A percentile compares a stretch with the other conserved stretches of the same genome.
These are phyloP conservation scores for Carposina sasakii DNA, from an alignment of 1,140 invertebrate species.

Conservation along the genomic window DNA sequence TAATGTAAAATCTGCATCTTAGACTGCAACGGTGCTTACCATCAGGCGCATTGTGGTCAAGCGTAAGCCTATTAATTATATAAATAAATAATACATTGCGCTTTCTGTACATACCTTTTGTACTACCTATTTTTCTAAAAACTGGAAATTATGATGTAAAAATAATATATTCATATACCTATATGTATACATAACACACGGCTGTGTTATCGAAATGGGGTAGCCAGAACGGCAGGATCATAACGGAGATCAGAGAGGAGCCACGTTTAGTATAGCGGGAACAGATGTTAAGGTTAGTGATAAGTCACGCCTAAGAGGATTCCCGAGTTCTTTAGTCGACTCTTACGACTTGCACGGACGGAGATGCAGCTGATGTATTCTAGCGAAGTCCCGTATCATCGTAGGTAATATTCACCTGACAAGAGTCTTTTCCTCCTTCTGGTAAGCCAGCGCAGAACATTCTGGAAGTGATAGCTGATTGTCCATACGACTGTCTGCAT, in stretches of 20 bases:
- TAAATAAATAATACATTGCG: no score
- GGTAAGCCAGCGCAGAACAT: slow-evolving; percentile 73
- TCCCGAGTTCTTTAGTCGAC: slow-evolving; percentile 5
- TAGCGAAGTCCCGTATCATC: no score
- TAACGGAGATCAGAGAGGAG: neutral
- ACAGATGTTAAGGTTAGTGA: neutral
- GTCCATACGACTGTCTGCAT: slow-evolving; percentile 28
- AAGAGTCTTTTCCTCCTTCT: slow-evolving; percentile 71
- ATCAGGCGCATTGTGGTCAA: no score
- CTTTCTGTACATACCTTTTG: no score
- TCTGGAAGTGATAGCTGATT: slow-evolving; percentile 35
- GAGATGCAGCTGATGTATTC: slow-evolving; percentile 11
- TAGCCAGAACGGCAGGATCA: neutral
- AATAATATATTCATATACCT: no score
- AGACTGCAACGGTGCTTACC: no score
- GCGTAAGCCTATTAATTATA: no score
- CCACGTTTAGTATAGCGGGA: neutral
- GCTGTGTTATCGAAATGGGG: no score
- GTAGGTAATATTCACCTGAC: slow-evolving; percentile 54
- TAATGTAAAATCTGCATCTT: no score
- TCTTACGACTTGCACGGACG: slow-evolving; percentile 34
- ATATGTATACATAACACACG: no score
- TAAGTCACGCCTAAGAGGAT: neutral
- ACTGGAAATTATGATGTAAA: no score
- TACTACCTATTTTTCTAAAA: no score